phyloP scores from a whole-genome alignment of 2,113 vertebrate species.

The Gopherus evgoodei region DNA sequence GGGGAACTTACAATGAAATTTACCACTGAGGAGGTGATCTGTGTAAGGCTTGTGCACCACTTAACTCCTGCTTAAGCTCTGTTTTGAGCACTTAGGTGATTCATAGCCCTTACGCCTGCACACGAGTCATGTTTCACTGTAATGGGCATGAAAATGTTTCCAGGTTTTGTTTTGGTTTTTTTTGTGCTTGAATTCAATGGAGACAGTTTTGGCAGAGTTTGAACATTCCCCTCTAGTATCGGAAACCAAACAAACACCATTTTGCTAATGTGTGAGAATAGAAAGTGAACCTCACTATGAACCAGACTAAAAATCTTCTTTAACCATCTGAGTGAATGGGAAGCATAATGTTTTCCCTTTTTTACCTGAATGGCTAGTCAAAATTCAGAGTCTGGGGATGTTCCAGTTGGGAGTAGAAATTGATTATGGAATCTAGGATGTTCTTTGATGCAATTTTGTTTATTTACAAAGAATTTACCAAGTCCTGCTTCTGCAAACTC shows the following conservation, averaged over 20 bases:
- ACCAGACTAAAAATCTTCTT: slow-evolving; percentile 19
- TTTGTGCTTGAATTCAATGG: not conserved
- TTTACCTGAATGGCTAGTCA: too few relatives aligned
- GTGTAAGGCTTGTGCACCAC: not conserved
- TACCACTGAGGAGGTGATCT: not conserved
- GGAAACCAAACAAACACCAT: not conserved
- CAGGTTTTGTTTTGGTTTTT: not conserved
- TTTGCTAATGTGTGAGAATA: not conserved
- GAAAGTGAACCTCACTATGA: not conserved
- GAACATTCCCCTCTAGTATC: not conserved
- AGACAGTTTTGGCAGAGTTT: slow-evolving; percentile 16
- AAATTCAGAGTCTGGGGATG: too few relatives aligned
- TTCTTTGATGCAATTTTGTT: too few relatives aligned
- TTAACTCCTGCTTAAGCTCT: not conserved
- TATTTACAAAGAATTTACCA: too few relatives aligned
- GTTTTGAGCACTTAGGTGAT: not conserved
- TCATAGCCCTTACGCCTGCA: not conserved
- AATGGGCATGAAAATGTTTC: not conserved
- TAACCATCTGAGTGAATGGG: slow-evolving; percentile 1
- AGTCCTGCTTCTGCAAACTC: too few relatives aligned
- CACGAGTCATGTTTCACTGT: not conserved
- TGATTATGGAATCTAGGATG: too few relatives aligned
- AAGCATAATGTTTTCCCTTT: not conserved
- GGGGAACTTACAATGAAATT: not conserved
- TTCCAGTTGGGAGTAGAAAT: too few relatives aligned